phyloP scores from a whole-genome alignment of 2,888 invertebrate species.

The Lysandra bellargus region DNA sequence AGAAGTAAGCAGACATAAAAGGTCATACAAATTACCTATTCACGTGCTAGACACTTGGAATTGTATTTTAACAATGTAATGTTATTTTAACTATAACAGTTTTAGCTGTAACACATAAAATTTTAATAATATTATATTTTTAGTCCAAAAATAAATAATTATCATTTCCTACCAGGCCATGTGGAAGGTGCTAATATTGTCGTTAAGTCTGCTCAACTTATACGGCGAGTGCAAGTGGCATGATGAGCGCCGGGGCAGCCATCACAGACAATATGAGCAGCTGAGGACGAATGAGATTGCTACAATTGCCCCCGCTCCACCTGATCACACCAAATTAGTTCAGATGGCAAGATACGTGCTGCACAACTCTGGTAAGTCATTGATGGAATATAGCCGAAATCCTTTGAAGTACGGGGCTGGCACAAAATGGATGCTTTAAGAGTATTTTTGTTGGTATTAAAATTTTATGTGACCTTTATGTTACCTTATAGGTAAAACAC shows the following conservation, averaged over 20 bases:
- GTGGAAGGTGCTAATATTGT: conserved; percentile 42
- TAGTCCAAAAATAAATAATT: too few relatives aligned
- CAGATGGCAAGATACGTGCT: conserved; percentile 87
- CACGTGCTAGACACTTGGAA: too few relatives aligned
- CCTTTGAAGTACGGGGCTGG: neutral
- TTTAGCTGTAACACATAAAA: too few relatives aligned
- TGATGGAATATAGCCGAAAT: neutral
- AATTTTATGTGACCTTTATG: neutral
- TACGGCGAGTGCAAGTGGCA: conserved; percentile 42
- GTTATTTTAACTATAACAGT: too few relatives aligned
- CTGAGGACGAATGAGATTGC: conserved; percentile 52
- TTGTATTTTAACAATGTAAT: too few relatives aligned
- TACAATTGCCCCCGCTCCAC: conserved; percentile 64
- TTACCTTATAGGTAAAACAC: neutral
- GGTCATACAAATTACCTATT: too few relatives aligned
- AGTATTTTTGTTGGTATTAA: neutral
- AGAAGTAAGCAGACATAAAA: too few relatives aligned
- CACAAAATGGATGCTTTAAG: neutral
- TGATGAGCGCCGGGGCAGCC: neutral
- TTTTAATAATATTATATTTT: too few relatives aligned
- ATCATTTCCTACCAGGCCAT: conserved; percentile 33
- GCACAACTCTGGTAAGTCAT: conserved; percentile 82
- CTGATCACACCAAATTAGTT: conserved; percentile 82
- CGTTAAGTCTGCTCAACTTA: conserved; percentile 41
- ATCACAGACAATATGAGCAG: conserved; percentile 39